Evolutionary conservation across 1,140 invertebrate genomes (phyloP), one percentile per base, ranked within the genome.

Genomic region (Apis laboriosa): DNA sequence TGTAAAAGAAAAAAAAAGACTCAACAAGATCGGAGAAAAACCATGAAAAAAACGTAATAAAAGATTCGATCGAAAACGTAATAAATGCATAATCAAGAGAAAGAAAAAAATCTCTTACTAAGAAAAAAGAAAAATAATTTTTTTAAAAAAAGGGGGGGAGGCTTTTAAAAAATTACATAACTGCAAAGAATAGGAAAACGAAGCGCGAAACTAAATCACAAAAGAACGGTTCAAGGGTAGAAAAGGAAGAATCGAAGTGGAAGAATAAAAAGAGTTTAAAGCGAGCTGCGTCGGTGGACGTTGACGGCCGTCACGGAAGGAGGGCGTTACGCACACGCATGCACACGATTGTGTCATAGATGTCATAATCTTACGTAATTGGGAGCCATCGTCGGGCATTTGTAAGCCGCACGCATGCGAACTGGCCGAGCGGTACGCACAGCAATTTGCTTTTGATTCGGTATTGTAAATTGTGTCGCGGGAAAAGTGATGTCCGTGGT

Each of bases 361-460:
- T 93, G 92, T 92, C 91, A 92, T 93, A 93, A 93, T 91, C 90
- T 93, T 92, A 91, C 90, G 88, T 92, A 92, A 93, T 92, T 90
- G 84, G 83, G 75, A 86, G 86, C 86, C 88, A 81, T 77, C 88
- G 87, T 73, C 87, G 78, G 79, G 81, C 88, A 92, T 92, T 93
- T 92, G 91, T 93, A 91, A 91, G 90, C 92, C 81, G 87, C 88
- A 91, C 91, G 92, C 90, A 91, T 91, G 86, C 84, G 76, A 77
- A 67, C 77, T 68, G 85, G 81, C 86, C 83, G 81, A 73, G 68
- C 81, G 84, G 85, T 89, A 91, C 90, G 90, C 91, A 89, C 91
- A 90, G 86, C 87, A 92, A 92, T 92, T 92, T 92, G 86, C 84
- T 88, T 43, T 89, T 87, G 88, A 88, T 90, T 91, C 87, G 87